Percentiles rank a stretch among this genome's conserved stretches.
Conservation (phyloP, 2,888 invertebrate genomes). For the Ceraclea dissimilis region DNA sequence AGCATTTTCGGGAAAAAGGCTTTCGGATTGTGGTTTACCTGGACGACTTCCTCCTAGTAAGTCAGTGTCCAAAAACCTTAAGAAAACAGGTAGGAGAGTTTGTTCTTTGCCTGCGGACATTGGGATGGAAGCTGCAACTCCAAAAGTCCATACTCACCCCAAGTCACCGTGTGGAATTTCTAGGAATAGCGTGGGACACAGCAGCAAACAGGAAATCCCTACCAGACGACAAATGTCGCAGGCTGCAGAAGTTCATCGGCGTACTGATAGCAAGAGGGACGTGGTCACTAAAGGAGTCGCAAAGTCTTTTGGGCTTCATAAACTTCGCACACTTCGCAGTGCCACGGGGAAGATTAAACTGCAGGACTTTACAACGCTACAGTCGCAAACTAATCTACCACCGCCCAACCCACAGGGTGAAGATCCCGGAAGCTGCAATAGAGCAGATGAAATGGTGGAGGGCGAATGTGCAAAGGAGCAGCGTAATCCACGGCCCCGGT, state of each 20-base stretch:
- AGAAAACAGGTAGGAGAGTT: background rate
- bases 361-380: background rate
- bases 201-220: slow-evolving; percentile 21
- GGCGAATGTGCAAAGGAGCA: background rate
- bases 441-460: background rate
- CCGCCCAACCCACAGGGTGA: background rate
- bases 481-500: background rate
- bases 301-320: no score
- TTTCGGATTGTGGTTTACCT: slow-evolving; percentile 17
- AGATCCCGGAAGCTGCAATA: slow-evolving; percentile 3
- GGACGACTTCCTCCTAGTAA: slow-evolving; percentile 20
- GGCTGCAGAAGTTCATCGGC: background rate
- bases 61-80: background rate
- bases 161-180: slow-evolving; percentile 9
- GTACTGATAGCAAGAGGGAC: background rate
- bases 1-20: slow-evolving; percentile 12
- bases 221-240: slow-evolving; percentile 14
- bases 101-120: slow-evolving; percentile 3
- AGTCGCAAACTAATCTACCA: slow-evolving; percentile 9
- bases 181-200: slow-evolving; percentile 24
- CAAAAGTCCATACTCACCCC: slow-evolving; percentile 22
- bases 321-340: slow-evolving; percentile 14
- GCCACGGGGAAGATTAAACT: slow-evolving; percentile 25
- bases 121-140: slow-evolving; percentile 23
- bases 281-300: no score